Evolutionary conservation across 1,140 invertebrate species (phyloP).

Genomic region (Brachionus angularis): DNA sequence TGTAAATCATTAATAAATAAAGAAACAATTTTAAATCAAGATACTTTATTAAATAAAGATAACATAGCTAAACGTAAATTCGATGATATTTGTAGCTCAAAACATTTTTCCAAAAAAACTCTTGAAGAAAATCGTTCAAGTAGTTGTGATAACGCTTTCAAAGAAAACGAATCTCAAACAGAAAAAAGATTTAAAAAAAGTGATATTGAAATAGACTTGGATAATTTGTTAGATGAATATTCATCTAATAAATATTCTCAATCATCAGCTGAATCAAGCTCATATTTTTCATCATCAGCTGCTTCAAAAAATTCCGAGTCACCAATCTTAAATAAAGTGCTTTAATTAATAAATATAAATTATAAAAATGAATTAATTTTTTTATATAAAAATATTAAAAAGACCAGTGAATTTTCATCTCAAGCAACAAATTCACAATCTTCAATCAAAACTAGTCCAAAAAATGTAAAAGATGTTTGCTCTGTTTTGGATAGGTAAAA

Average conservation of each 20-base stretch:
- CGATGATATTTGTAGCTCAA: too few relatives aligned
- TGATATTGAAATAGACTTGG: conserved; percentile 8
- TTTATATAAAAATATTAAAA: too few relatives aligned
- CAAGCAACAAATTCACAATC: too few relatives aligned
- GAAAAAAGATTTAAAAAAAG: neutral
- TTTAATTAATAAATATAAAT: too few relatives aligned
- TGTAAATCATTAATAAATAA: neutral
- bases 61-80: conserved; percentile 15
- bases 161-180: neutral
- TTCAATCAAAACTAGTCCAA: neutral
- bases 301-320: neutral
- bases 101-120: too few relatives aligned
- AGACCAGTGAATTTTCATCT: neutral
- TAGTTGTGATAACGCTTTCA: neutral
- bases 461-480: neutral
- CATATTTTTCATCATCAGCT: conserved; percentile 14
- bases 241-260: neutral
- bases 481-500: conserved; percentile 3
- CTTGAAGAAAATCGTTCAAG: neutral
- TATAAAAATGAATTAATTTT: too few relatives aligned
- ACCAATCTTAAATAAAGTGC: conserved; percentile 24
- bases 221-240: conserved; percentile 30
- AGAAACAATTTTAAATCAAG: too few relatives aligned
- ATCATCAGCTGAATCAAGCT: conserved; percentile 24
- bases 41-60: too few relatives aligned